Evolutionary conservation across 2,888 invertebrate species (phyloP), one percentile per base, ranked within the genome.

Genomic region (Acleris sparsana): DNA sequence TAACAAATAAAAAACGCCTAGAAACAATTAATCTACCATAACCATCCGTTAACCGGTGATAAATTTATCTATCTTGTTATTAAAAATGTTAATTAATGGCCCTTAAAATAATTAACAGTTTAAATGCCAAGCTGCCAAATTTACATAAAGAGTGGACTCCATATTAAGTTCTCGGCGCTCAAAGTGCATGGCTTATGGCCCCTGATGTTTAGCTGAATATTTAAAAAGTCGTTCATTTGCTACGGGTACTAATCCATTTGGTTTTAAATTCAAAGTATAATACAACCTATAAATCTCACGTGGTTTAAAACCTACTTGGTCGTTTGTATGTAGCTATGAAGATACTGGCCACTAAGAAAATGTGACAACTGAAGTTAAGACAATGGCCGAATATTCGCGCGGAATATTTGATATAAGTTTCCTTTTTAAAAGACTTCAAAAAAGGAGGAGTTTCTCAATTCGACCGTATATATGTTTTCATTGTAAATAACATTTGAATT

Each of bases 61-160:
- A 77, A 80, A 84, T 83, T 72, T 76, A 74, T 72, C 73, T 72
- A 68, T 71, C 62, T 69, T 70, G 73, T 73, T 75, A 80, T 79
- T 79, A 75, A 70, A 74, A 74, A 75, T 75, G 78, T 79, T 79
- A 78, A 84, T 84, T 79, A 81, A 79, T 80, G 71, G 39, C 39
- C 39, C 39, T 11, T 39, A 13, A 46, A 46, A 46, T n/a, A 1
- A n/a, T 46, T 16, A 17, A 5, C 16, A 6, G 46, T 16, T 16
- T 16, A 16, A 46, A 16, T 46, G n/a, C n/a, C 17, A 17, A n/a
- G 46, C 46, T n/a, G 17, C 2, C 46, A 1, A 3, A 46, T 5
- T 16, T 46, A 6, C 17, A 46, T 39, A 39, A 1, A 39, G 39
- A 13, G 4, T 39, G 13, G 39, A 39, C 13, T 39, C 13, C 13